Conservation (phyloP, 1,140 invertebrate species). For the Lepidurus couesii region DNA sequence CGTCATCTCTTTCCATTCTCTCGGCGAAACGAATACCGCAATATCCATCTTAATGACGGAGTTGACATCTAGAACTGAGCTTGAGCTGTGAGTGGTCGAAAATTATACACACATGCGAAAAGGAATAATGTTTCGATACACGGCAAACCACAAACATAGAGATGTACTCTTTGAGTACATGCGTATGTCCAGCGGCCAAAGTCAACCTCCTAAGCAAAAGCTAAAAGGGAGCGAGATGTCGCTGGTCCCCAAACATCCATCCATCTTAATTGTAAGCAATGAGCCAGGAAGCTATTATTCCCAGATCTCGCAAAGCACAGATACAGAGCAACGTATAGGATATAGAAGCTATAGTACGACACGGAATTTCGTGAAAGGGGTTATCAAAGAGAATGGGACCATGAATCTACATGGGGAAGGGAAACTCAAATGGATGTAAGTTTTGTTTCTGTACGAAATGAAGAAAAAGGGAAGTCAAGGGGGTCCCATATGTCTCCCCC, state of each 20-base stretch:
- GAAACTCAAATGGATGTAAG: background rate
- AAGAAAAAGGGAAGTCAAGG: background rate
- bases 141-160: background rate
- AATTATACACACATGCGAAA: too few species aligned
- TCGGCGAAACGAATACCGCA: too few species aligned
- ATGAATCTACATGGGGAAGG: background rate
- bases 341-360: background rate
- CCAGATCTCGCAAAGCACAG: background rate
- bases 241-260: background rate
- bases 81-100: too few species aligned
- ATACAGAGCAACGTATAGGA: background rate
- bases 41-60: too few species aligned
- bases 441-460: background rate
- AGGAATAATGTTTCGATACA: too few species aligned
- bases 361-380: background rate
- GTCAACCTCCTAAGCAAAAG: background rate
- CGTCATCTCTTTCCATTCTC: background rate
- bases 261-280: background rate
- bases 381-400: background rate
- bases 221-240: background rate
- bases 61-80: too few species aligned
- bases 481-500: background rate
- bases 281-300: conserved; percentile 6
- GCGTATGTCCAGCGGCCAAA: background rate
- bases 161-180: background rate